These are phyloP conservation scores for Phycodurus eques DNA, from an alignment of 2,113 vertebrate genomes.

Conservation along the genomic window DNA sequence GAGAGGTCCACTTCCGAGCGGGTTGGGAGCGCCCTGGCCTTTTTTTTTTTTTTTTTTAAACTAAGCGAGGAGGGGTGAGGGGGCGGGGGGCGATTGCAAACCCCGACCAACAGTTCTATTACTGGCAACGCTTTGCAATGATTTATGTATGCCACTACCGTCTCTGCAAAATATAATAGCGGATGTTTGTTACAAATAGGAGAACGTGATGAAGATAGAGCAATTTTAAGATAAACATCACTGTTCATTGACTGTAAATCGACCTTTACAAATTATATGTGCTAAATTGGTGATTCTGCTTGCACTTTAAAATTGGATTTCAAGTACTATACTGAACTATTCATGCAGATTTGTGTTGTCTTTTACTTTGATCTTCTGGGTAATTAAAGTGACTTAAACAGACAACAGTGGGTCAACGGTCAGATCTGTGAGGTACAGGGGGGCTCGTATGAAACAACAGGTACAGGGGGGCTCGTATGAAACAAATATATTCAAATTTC, in stretches of 20 bases:
- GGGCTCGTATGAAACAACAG: too few relatives aligned
- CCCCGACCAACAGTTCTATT: background rate
- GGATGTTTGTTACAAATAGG: background rate
- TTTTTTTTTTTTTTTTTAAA: background rate
- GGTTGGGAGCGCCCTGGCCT: slow-evolving; percentile 38
- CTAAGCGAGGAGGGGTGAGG: background rate
- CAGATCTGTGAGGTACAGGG: slow-evolving; percentile 3
- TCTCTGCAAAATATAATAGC: background rate
- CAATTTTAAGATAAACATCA: background rate
- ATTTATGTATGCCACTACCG: background rate
- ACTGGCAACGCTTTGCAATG: slow-evolving; percentile 15
- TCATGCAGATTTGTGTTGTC: background rate
- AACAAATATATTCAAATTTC: too few relatives aligned
- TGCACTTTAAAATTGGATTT: too few relatives aligned
- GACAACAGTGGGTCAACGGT: slow-evolving; percentile 11
- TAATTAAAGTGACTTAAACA: slow-evolving; percentile 36
- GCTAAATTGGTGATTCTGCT: background rate
- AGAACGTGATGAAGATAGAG: background rate
- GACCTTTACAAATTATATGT: background rate
- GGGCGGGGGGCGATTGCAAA: background rate
- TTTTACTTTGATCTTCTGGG: slow-evolving; percentile 19
- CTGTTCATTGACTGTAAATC: background rate
- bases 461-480: too few relatives aligned
- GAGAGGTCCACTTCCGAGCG: slow-evolving; percentile 18
- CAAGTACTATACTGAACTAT: background rate